Evolutionary conservation across 2,797 vertebrate species (phyloP).

Genomic region (Ctenosaura bakeri): DNA sequence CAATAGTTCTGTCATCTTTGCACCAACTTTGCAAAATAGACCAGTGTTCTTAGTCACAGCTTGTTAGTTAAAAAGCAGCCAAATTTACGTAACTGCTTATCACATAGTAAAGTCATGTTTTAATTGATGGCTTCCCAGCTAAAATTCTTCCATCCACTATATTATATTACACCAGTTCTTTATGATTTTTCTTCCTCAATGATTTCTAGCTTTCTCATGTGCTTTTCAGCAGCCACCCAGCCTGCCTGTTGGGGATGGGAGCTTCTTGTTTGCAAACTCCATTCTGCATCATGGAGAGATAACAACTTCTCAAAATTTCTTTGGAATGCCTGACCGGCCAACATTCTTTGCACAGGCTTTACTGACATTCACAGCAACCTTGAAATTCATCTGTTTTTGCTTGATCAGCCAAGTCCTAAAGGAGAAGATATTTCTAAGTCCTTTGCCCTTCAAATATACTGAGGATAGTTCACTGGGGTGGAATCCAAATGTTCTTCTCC

Average conservation of each 20-base stretch:
- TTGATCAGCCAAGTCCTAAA: background rate
- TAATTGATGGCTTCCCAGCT: background rate
- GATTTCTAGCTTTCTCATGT: background rate
- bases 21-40: background rate
- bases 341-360: background rate
- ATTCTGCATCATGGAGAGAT: conserved; percentile 29
- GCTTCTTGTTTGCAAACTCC: background rate
- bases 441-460: conserved; percentile 28
- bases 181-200: background rate
- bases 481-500: conserved; percentile 28
- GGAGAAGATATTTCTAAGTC: conserved; percentile 39
- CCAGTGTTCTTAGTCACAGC: background rate
- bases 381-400: conserved; percentile 32
- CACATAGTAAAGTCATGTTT: background rate
- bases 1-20: background rate
- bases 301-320: conserved; percentile 23
- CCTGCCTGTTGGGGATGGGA: background rate
- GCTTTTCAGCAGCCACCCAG: conserved; percentile 1
- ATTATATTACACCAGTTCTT: background rate
- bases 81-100: background rate
- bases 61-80: background rate
- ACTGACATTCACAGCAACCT: background rate
- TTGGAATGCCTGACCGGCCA: background rate
- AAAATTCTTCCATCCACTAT: background rate
- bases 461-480: conserved; percentile 4